Percentiles rank a stretch among this genome's conserved stretches.
phyloP scores from a whole-genome alignment of 2,888 invertebrate species.

The Resseliella maxima region DNA sequence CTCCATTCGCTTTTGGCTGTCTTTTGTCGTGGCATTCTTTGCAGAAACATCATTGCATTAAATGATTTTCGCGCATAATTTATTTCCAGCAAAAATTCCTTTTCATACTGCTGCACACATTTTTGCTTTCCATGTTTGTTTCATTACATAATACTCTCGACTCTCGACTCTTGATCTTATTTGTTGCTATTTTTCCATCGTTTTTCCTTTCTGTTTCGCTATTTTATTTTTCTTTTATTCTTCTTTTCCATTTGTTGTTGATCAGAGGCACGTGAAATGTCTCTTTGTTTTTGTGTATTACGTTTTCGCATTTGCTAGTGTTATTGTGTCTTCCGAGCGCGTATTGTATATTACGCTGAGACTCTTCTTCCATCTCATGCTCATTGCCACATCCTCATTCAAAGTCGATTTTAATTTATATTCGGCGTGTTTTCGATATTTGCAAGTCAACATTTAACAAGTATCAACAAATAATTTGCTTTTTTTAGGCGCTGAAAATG shows the following conservation, averaged over 20 bases:
- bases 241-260: background rate
- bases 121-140: background rate
- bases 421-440: too few species aligned
- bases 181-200: constrained; percentile 11
- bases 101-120: background rate
- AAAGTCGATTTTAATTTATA: too few species aligned
- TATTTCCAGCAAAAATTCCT: background rate
- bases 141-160: background rate
- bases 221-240: background rate
- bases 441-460: too few species aligned
- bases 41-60: constrained; percentile 21
- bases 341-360: background rate
- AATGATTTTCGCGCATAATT: constrained; percentile 50
- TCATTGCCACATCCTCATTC: too few species aligned
- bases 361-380: background rate
- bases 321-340: background rate
- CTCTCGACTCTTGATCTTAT: background rate
- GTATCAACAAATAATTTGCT: too few species aligned
- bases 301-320: background rate
- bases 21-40: constrained; percentile 13
- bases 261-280: background rate
- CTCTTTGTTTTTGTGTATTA: background rate
- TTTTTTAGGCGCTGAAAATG: too few species aligned
- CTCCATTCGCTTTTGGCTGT: background rate
- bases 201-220: background rate